Evolutionary conservation across 2,113 vertebrate genomes (phyloP).

Genomic region (Hippocampus barbouri): DNA sequence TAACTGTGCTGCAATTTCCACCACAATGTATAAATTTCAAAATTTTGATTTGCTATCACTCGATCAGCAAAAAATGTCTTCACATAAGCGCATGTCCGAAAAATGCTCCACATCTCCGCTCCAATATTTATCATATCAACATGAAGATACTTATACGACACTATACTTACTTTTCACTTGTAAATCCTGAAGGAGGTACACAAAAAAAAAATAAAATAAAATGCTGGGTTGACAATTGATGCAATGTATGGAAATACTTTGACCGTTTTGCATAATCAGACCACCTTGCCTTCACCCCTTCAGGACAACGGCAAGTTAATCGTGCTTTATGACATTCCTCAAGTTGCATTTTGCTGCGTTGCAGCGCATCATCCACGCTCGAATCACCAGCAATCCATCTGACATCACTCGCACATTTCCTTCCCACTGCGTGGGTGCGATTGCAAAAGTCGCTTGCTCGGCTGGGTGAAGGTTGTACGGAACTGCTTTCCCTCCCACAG

Average conservation of each 20-base stretch:
- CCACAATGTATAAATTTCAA: background rate
- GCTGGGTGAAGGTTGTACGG: constrained; percentile 50
- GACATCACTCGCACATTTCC: constrained; percentile 25
- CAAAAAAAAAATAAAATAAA: background rate
- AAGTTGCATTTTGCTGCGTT: background rate
- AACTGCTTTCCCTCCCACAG: constrained; percentile 55
- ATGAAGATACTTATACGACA: too few species aligned
- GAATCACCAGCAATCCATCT: constrained; percentile 35
- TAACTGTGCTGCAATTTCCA: background rate
- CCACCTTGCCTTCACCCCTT: background rate
- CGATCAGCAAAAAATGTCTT: too few species aligned
- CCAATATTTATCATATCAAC: too few species aligned
- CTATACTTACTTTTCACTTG: too few species aligned
- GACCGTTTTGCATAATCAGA: background rate
- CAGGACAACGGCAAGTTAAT: background rate
- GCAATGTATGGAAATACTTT: background rate
- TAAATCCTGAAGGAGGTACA: background rate
- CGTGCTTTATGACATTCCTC: background rate
- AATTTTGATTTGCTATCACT: too few species aligned
- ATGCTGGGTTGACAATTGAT: background rate
- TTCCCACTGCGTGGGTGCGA: constrained; percentile 45
- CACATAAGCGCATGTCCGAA: too few species aligned
- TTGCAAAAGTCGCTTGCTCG: constrained; percentile 46
- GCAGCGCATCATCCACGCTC: constrained; percentile 18
- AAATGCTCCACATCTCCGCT: too few species aligned